Base-by-base conservation (phyloP, 2,113 vertebrate genomes). In the Perca schrenkii region DNA sequence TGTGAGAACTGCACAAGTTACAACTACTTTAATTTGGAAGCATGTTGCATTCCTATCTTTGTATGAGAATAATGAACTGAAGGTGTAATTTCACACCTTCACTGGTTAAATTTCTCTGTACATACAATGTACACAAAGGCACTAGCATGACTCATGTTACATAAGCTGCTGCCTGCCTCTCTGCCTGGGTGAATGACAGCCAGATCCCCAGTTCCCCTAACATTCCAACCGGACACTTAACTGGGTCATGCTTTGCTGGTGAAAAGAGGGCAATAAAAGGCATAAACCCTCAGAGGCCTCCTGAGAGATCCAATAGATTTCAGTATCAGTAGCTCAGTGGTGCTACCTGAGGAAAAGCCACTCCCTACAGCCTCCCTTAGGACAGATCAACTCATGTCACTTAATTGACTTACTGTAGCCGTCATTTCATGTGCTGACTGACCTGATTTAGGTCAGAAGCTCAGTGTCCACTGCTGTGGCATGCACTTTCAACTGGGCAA, bases 131-230 rank as follows among this genome's bases (percentile, higher is more conserved):
- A 84, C 86, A 92, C 89, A 93, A 91, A 93, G 80, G 76, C 64
- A 21, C 90, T 94, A 91, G 90, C 94, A 87, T 93, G 94, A 94
- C 86, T 84, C 70, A 46, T 69, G 86, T 95, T 95, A 91, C 91
- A 91, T 95, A 95, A 95, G 76, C 66, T 68, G 72, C 82, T 52
- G 67, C 86, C 85, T 77, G 56, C 74, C 63, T 73, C 31, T 68
- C 34, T 79, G 65, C 65, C 68, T 75, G 62, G 69, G 31, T 67
- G 85, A 83, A 83, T 81, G 87, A 83, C 61, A 57, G 78, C 77
- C 80, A 50, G 67, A 76, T 86, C 61, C 58, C 16, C 31, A 16
- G 86, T 79, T 80, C 77, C 91, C 80, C 84, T 79, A 74, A 89
- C 89, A 90, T 89, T 89, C 80, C 84, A 66, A 28, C 73, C 73